Percentiles rank a stretch among this genome's conserved stretches.
phyloP scores from a whole-genome alignment of 2,113 vertebrate genomes.

The Anguilla japonica region DNA sequence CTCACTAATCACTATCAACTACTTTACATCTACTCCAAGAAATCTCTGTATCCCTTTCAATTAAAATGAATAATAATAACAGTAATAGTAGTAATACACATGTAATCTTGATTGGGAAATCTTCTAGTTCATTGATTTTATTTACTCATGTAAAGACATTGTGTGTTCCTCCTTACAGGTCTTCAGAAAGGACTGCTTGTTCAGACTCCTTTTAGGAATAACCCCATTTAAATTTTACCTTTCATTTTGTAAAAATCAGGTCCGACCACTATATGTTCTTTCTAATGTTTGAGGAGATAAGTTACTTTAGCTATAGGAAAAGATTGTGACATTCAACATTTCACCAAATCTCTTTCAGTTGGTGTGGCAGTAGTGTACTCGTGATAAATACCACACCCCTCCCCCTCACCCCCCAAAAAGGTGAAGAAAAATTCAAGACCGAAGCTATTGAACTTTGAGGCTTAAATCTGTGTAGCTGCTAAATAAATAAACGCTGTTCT shows the following conservation, averaged over 20 bases:
- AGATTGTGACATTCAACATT: not conserved
- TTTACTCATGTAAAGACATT: too few species aligned
- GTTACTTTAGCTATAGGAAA: not conserved
- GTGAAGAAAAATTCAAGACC: slow-evolving; percentile 5
- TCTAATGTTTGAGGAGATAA: not conserved
- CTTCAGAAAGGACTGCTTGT: too few species aligned
- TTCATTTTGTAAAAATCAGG: not conserved
- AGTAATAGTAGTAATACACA: too few species aligned
- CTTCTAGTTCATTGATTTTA: too few species aligned
- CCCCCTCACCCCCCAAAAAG: not conserved
- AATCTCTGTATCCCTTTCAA: too few species aligned
- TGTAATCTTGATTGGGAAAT: too few species aligned
- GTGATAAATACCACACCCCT: not conserved
- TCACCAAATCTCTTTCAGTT: not conserved
- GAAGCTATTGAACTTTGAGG: not conserved
- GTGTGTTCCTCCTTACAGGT: too few species aligned
- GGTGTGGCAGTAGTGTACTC: not conserved
- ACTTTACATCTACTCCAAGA: too few species aligned
- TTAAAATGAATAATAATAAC: too few species aligned
- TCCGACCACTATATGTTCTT: not conserved
- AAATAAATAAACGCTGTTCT: not conserved
- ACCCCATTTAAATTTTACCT: too few species aligned
- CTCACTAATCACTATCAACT: too few species aligned
- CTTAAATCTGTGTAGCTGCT: not conserved
- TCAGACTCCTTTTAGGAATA: too few species aligned